Evolutionary conservation across 2,113 vertebrate genomes (phyloP).

Genomic region (Meleagris gallopavo): DNA sequence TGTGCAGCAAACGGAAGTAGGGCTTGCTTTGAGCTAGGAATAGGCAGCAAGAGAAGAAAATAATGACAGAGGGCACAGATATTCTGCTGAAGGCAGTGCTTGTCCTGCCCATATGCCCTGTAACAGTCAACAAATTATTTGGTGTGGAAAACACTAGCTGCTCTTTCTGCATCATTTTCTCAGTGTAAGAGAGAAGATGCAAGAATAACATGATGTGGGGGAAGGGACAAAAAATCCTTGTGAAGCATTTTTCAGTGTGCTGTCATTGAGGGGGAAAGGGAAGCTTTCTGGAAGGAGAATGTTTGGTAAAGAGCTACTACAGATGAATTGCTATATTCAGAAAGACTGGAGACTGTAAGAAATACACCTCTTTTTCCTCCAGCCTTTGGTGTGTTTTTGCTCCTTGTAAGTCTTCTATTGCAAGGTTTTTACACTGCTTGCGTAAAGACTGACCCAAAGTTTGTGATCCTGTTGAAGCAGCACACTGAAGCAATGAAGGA

Average conservation of each 20-base stretch:
- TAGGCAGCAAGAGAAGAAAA: background rate
- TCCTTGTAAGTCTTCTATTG: background rate
- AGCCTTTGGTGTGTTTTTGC: background rate
- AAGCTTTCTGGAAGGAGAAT: background rate
- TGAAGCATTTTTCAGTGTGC: background rate
- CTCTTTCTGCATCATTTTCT: conserved; percentile 21
- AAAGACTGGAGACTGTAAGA: background rate
- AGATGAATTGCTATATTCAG: background rate
- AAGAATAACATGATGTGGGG: background rate
- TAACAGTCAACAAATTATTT: conserved; percentile 58
- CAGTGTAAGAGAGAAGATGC: conserved; percentile 32
- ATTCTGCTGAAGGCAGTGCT: conserved; percentile 42
- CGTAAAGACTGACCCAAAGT: background rate
- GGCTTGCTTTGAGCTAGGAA: conserved; percentile 36
- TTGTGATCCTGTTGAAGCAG: background rate
- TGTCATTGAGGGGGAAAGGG: background rate
- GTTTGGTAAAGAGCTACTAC: background rate
- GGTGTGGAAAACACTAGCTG: conserved; percentile 17
- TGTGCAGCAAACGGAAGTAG: background rate
- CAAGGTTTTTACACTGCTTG: background rate
- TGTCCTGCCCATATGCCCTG: conserved; percentile 41
- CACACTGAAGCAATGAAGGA: background rate
- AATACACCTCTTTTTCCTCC: background rate
- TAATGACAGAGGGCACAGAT: conserved; percentile 56
- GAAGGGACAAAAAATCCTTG: conserved; percentile 6